Base-by-base conservation (phyloP, 2,888 invertebrate species). In the Drosophila lacicola region DNA sequence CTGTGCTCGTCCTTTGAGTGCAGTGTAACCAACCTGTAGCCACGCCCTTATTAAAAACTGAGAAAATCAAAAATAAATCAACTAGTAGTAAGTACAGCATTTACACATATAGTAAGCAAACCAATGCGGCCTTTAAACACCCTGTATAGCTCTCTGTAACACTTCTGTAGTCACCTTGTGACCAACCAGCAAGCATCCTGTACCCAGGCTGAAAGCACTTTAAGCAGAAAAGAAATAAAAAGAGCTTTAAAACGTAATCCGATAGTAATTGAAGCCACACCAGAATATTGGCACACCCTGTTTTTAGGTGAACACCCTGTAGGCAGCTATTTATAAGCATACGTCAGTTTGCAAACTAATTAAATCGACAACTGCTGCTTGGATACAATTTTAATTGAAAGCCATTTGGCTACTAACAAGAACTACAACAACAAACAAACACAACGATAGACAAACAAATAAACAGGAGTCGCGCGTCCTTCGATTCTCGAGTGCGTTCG, bases 321-420 rank as follows among this genome's bases (percentile, higher is more conserved):
- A 8, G 37, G 21, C 9, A 19, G 66, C 58, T 53, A 42, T 57
- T 45, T 51, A 47, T 55, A 67, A 64, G 58, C 58, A 58, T 29
- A 60, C 61, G 67, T 65, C 63, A 74, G 71, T 76, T 78, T 72
- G 71, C 64, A 78, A 80, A 82, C 84, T 85, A 85, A 85, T 85
- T 85, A 86, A 80, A 82, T 77, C 76, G 78, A 76, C 86, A 80
- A 86, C 74, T 78, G 80, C 54, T 66, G 78, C 75, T 75, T 54
- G 66, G 76, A 80, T 78, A 70, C 72, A 80, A 76, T 79, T 84
- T 85, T 85, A 85, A 85, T 85, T 86, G 86, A 85, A 82, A 74
- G 76, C 69, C 82, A 82, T 85, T 84, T 78, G 78, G 72, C 63
- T 67, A 65, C 74, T 54, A 71, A 83, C 76, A 79, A 65, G 65